Conservation (phyloP, 2,888 invertebrate species). For the Rhaphigaster nebulosa region DNA sequence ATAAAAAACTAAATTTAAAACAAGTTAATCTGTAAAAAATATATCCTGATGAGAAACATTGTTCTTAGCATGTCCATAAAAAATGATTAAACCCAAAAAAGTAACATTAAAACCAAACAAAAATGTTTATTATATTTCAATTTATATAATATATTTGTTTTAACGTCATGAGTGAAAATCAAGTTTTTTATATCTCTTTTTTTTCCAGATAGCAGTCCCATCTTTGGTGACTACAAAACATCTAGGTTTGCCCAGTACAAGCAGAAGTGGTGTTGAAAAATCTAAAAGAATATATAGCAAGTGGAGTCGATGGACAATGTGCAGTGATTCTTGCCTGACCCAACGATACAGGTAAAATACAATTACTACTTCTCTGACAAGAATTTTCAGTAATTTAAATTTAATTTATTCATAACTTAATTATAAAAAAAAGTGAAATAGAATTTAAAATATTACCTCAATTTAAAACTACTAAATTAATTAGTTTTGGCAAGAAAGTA, state of each 20-base stretch:
- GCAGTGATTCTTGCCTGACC: slow-evolving; percentile 84
- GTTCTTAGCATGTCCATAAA: too few species aligned
- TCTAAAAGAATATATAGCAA: slow-evolving; percentile 66
- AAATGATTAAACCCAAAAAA: too few species aligned
- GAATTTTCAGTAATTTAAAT: background rate
- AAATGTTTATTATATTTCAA: background rate
- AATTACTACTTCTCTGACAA: background rate
- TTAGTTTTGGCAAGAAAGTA: too few species aligned
- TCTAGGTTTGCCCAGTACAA: slow-evolving; percentile 59
- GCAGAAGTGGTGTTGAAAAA: slow-evolving; percentile 59
- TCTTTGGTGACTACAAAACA: slow-evolving; percentile 59
- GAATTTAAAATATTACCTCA: too few species aligned
- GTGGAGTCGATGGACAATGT: slow-evolving; percentile 89
- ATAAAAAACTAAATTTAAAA: too few species aligned
- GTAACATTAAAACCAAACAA: background rate
- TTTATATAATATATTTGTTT: background rate
- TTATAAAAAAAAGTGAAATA: background rate
- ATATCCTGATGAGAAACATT: too few species aligned
- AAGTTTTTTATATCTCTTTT: background rate
- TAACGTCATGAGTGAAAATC: background rate
- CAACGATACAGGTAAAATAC: slow-evolving; percentile 77
- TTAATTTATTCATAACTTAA: background rate
- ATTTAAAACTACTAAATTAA: too few species aligned
- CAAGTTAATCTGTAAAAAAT: too few species aligned
- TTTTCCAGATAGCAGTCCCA: slow-evolving; percentile 59